phyloP scores from a whole-genome alignment of 2,888 invertebrate genomes.

The Schrankia costaestrigalis region DNA sequence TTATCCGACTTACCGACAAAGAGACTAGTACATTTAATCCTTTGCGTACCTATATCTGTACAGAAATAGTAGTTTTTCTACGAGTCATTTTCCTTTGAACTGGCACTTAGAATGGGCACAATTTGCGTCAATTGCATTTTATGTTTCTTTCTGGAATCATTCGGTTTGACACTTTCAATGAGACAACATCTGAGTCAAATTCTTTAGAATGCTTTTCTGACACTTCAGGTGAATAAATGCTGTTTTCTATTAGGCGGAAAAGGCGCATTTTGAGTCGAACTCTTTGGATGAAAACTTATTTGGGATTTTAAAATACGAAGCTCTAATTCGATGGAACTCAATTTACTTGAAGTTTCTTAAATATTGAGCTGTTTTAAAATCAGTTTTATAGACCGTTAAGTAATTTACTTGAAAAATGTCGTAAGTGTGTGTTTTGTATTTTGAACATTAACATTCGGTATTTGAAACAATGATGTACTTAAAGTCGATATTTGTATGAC shows the following conservation, averaged over 20 bases:
- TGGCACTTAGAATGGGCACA: conserved; percentile 2
- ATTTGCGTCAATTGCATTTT: conserved; percentile 31
- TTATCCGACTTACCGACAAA: conserved; percentile 30
- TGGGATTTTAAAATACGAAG: too few relatives aligned
- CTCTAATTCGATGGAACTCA: too few relatives aligned
- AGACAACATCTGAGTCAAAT: too few relatives aligned
- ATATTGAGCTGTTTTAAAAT: conserved; percentile 41
- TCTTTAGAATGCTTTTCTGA: too few relatives aligned
- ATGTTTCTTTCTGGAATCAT: conserved; percentile 22
- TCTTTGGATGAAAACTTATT: too few relatives aligned
- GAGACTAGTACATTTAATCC: conserved; percentile 15
- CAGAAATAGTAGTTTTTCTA: conserved; percentile 19
- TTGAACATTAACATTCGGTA: conserved; percentile 10
- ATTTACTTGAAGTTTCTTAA: too few relatives aligned
- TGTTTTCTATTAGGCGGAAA: too few relatives aligned
- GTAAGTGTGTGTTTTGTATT: conserved; percentile 37
- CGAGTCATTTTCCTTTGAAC: conserved; percentile 22
- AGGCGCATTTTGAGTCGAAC: too few relatives aligned
- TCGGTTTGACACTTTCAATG: conserved; percentile 32
- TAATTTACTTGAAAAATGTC: conserved; percentile 34
- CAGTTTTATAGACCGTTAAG: conserved; percentile 49
- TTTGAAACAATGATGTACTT: conserved; percentile 38
- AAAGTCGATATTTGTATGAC: conserved; percentile 25
- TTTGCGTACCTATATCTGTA: conserved; percentile 12
- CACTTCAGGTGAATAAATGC: too few relatives aligned